Evolutionary conservation across 2,888 invertebrate species (phyloP).

Genomic region (Koerneria pararmatus): DNA sequence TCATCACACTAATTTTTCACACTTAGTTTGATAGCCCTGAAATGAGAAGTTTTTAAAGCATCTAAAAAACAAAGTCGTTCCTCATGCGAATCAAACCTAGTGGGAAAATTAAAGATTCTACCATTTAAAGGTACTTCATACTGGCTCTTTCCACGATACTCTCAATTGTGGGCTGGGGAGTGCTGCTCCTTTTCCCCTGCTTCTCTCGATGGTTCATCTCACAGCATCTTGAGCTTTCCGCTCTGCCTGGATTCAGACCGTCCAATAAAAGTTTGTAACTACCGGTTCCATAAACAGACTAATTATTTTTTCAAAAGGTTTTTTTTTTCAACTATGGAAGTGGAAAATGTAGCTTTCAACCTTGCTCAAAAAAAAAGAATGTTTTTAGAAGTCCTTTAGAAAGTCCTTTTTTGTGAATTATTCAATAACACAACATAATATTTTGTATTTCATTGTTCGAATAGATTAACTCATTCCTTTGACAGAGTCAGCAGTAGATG

Average conservation of each 20-base stretch:
- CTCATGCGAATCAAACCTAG: too few species aligned
- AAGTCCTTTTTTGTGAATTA: background rate
- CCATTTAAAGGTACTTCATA: slow-evolving; percentile 45
- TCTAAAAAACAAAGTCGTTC: too few species aligned
- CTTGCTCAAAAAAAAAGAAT: too few species aligned
- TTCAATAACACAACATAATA: slow-evolving; percentile 4
- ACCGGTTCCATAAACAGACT: background rate
- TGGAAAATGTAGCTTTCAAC: too few species aligned
- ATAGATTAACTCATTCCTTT: slow-evolving; percentile 29
- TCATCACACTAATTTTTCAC: too few species aligned
- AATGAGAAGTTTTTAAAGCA: too few species aligned
- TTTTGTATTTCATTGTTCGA: slow-evolving; percentile 6
- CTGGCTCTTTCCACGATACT: slow-evolving; percentile 43
- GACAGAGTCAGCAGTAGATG: slow-evolving; percentile 34
- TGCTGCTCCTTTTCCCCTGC: slow-evolving; percentile 48
- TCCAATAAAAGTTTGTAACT: slow-evolving; percentile 25
- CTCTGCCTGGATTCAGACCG: slow-evolving; percentile 34
- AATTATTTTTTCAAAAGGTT: background rate
- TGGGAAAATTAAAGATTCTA: background rate
- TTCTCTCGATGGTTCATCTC: slow-evolving; percentile 54
- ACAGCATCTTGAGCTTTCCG: slow-evolving; percentile 48
- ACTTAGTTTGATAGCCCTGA: too few species aligned
- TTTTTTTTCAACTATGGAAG: background rate
- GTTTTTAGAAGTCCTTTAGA: too few species aligned
- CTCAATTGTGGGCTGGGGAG: slow-evolving; percentile 52